These are phyloP conservation scores for Thripadectes ignobilis DNA, from an alignment of 2,797 vertebrate species.

Conservation along the genomic window DNA sequence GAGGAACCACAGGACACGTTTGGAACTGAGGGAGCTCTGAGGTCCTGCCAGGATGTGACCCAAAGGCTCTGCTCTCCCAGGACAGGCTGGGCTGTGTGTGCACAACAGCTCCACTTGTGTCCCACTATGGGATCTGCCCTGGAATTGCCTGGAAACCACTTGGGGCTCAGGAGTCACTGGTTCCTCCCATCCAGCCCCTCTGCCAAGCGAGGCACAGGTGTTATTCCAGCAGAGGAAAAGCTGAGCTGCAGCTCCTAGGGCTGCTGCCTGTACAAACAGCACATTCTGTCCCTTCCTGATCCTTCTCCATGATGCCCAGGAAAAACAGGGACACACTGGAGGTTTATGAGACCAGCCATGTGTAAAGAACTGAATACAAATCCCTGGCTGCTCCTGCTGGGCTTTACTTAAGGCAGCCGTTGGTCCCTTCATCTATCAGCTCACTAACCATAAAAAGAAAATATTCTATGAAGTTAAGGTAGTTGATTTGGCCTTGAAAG, in stretches of 20 bases:
- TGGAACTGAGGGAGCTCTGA: not conserved
- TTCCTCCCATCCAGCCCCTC: not conserved
- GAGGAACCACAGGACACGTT: not conserved
- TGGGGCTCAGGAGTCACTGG: not conserved
- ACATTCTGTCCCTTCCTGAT: not conserved
- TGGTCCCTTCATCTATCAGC: not conserved
- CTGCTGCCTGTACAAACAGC: not conserved
- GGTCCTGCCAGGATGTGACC: not conserved
- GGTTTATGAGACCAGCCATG: not conserved
- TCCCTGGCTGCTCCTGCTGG: not conserved
- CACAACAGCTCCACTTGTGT: not conserved
- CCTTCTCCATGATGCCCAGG: not conserved
- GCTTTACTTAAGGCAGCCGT: not conserved
- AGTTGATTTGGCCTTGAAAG: not conserved
- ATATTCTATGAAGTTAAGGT: not conserved
- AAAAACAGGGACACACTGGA: not conserved
- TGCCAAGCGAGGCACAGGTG: not conserved
- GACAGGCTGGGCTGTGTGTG: not conserved
- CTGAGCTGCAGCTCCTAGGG: not conserved
- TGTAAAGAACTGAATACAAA: not conserved
- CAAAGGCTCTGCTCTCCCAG: not conserved
- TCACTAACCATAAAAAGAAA: not conserved
- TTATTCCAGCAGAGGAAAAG: not conserved
- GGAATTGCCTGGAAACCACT: not conserved
- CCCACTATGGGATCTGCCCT: not conserved